These are phyloP conservation scores for Rhodeus uyekii DNA, from an alignment of 2,797 vertebrate species.

Conservation along the genomic window DNA sequence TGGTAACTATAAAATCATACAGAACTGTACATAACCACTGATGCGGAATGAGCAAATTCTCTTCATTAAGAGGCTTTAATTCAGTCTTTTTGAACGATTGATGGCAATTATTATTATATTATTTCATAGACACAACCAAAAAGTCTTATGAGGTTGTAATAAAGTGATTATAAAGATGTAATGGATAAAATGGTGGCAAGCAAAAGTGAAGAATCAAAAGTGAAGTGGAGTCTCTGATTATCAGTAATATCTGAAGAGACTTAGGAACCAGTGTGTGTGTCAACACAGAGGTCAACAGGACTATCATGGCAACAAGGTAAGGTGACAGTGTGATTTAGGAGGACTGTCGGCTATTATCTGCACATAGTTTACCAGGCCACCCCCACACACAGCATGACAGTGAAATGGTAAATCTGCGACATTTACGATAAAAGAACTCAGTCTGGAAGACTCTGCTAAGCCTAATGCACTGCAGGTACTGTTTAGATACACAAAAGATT, in stretches of 20 bases:
- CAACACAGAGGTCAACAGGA: slow-evolving; percentile 61
- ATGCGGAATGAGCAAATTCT: not conserved
- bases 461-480: not conserved
- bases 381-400: slow-evolving; percentile 46
- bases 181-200: not conserved
- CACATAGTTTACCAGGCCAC: slow-evolving; percentile 50
- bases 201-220: not conserved
- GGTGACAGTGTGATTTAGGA: slow-evolving; percentile 75
- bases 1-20: not conserved
- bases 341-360: slow-evolving; percentile 69
- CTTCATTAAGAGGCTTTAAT: not conserved
- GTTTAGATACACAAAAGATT: not conserved
- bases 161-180: not conserved
- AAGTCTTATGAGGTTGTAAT: not conserved
- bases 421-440: slow-evolving; percentile 33
- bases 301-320: slow-evolving; percentile 64
- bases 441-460: not conserved
- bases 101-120: not conserved
- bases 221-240: slow-evolving; percentile 13
- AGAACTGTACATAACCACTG: not conserved
- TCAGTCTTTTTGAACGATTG: not conserved
- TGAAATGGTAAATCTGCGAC: slow-evolving; percentile 28
- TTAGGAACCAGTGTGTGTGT: slow-evolving; percentile 1
- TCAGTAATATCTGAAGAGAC: slow-evolving; percentile 31
- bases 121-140: not conserved